These are phyloP conservation scores for Heterocephalus glaber DNA, from an alignment of 2,113 vertebrate species.

Conservation along the genomic window DNA sequence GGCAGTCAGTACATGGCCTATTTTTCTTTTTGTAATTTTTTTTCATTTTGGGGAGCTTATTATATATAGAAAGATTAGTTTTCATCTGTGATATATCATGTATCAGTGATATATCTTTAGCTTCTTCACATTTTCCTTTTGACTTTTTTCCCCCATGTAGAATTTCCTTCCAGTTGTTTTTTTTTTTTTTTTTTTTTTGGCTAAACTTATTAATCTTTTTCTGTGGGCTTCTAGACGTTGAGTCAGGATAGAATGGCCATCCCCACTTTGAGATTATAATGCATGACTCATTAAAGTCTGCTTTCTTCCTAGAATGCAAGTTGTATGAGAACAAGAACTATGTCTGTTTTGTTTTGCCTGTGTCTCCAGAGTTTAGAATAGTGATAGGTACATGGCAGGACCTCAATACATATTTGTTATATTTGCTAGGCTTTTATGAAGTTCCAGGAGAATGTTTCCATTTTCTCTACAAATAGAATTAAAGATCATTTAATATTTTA, in stretches of 20 bases:
- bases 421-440: neutral
- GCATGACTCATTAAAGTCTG: neutral
- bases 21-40: neutral
- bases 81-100: neutral
- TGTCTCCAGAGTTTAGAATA: neutral
- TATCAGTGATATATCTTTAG: neutral
- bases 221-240: neutral
- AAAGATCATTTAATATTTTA: conserved; percentile 40
- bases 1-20: neutral
- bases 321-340: neutral
- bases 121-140: neutral
- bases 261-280: neutral
- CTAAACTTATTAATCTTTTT: neutral
- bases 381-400: neutral
- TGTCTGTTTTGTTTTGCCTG: neutral
- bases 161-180: neutral
- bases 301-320: neutral
- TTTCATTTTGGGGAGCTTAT: neutral
- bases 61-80: neutral
- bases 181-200: neutral
- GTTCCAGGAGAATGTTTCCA: neutral
- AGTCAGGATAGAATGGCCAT: neutral
- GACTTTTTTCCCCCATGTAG: neutral
- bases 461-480: neutral
- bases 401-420: neutral